Conservation (phyloP, 2,888 invertebrate genomes). For the Papilio demoleus region DNA sequence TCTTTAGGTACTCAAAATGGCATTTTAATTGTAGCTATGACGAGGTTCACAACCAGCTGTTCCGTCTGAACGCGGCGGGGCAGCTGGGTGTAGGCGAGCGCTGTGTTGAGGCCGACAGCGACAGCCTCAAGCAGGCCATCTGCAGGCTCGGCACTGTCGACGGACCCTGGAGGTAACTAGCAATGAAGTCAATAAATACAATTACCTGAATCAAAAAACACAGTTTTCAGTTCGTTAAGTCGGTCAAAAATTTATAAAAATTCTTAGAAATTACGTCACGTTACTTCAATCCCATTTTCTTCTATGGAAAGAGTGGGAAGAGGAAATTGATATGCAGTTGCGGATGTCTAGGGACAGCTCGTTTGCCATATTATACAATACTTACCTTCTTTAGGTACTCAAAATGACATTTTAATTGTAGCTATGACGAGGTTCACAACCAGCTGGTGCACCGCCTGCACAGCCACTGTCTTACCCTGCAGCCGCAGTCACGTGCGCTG, state of each 20-base stretch:
- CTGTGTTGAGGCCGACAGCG: slow-evolving; percentile 94
- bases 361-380: too few relatives aligned
- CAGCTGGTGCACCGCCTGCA: slow-evolving; percentile 90
- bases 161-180: slow-evolving; percentile 84
- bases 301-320: too few relatives aligned
- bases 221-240: too few relatives aligned
- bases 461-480: slow-evolving; percentile 92
- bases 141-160: slow-evolving; percentile 81
- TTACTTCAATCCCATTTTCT: too few relatives aligned
- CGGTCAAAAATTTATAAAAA: too few relatives aligned
- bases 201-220: too few relatives aligned
- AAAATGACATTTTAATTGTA: slow-evolving; percentile 45
- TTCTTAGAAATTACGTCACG: too few relatives aligned
- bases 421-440: slow-evolving; percentile 89
- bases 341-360: too few relatives aligned
- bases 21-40: slow-evolving; percentile 83
- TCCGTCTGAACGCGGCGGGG: slow-evolving; percentile 88
- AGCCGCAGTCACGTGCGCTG: slow-evolving; percentile 91
- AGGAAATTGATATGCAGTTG: too few relatives aligned
- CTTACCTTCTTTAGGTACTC: not conserved
- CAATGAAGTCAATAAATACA: too few relatives aligned
- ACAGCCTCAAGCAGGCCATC: slow-evolving; percentile 94
- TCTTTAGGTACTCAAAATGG: not conserved
- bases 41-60: slow-evolving; percentile 87
- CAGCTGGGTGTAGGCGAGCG: too few relatives aligned